These are phyloP conservation scores for Calcarius lapponicus DNA, from an alignment of 2,797 vertebrate species.

Conservation along the genomic window DNA sequence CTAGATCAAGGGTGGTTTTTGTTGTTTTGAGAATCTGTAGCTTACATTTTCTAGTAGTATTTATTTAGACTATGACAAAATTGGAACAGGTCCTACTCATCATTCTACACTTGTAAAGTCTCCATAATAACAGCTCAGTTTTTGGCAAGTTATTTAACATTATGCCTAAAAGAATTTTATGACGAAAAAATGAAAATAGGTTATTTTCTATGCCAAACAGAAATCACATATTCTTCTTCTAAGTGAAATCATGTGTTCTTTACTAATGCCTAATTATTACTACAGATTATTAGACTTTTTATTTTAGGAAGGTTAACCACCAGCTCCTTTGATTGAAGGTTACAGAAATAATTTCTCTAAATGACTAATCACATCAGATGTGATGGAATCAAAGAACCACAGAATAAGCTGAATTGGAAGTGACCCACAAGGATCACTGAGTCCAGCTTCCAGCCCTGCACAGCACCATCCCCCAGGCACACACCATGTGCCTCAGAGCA, in stretches of 20 bases:
- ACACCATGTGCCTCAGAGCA: accelerated
- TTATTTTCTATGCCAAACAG: neutral
- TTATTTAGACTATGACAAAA: neutral
- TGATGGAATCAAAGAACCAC: neutral
- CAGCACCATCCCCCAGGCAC: neutral
- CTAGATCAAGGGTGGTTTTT: neutral
- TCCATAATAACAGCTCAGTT: neutral
- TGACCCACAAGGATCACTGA: neutral
- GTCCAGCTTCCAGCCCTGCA: neutral
- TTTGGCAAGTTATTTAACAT: neutral
- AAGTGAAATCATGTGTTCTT: neutral
- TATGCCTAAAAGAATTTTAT: neutral
- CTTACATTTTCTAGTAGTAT: neutral
- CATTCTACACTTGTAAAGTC: neutral
- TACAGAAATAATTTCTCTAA: neutral
- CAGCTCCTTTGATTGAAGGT: neutral
- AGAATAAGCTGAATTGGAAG: neutral
- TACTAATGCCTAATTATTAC: neutral
- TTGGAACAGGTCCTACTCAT: neutral
- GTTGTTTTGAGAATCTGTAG: neutral
- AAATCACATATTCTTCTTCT: neutral
- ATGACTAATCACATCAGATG: neutral
- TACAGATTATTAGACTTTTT: neutral
- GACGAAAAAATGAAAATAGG: neutral
- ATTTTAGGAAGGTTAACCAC: neutral